Percentiles rank a stretch among this genome's conserved stretches.
phyloP scores from a whole-genome alignment of 2,797 vertebrate genomes.

The Acrossocheilus fasciatus region DNA sequence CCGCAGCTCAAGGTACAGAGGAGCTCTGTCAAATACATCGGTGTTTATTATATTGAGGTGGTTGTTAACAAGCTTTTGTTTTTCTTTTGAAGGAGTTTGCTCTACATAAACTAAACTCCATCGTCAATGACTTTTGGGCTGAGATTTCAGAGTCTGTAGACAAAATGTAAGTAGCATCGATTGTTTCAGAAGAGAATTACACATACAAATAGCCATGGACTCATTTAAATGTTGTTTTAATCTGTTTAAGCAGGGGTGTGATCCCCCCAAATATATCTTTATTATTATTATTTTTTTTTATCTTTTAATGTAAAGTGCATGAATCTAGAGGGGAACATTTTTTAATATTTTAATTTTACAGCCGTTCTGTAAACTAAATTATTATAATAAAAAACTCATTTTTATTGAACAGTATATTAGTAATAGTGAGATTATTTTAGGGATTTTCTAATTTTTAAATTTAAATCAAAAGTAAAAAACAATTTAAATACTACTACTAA shows the following conservation, averaged over 20 bases:
- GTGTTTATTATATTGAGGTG: not conserved
- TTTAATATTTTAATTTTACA: too few relatives aligned
- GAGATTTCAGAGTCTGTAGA: constrained; percentile 99
- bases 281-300: too few relatives aligned
- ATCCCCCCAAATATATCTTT: too few relatives aligned
- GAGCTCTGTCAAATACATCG: not conserved
- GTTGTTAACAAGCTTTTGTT: not conserved
- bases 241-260: not conserved
- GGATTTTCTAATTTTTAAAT: not conserved
- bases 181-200: not conserved
- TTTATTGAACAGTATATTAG: too few relatives aligned
- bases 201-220: not conserved
- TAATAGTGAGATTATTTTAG: not conserved
- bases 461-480: too few relatives aligned
- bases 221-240: not conserved
- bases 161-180: constrained; percentile 92
- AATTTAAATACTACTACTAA: too few relatives aligned
- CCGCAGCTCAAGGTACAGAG: constrained; percentile 93
- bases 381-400: too few relatives aligned
- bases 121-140: constrained; percentile 99
- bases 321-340: too few relatives aligned
- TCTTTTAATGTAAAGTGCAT: too few relatives aligned
- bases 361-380: too few relatives aligned
- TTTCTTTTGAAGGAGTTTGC: constrained; percentile 90
- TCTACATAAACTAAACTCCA: constrained; percentile 93